Base-by-base conservation (phyloP, 1,140 invertebrate species). In the Drosophila willistoni region DNA sequence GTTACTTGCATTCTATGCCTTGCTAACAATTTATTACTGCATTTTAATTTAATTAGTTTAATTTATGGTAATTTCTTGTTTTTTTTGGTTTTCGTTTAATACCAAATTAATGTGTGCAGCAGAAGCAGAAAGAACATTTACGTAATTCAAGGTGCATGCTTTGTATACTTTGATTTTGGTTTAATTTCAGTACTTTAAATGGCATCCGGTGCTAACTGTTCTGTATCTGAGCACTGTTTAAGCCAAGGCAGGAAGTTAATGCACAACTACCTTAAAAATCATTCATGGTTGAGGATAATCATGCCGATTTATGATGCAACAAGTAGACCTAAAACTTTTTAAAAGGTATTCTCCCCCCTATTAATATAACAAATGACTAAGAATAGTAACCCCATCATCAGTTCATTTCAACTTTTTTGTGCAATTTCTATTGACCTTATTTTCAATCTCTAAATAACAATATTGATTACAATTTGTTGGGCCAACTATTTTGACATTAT, bases 1-100 rank as follows among this genome's bases (percentile, higher is more conserved):
- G 33, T 34, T 36, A 17, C 25, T 10, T 33, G 13, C 42, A 64
- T 64, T 64, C 61, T 64, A 29, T 33, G 56, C 14, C 33, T 19
- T 59, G 33, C n/a, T 36, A 33, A 64, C 44, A 51, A 64, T 64
- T 64, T 64, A 64, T 64, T 64, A 29, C 61, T 44, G 61, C 13
- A 47, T 64, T 64, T 64, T 51, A 64, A 47, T 64, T 64, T 64
- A 64, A 64, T 64, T 64, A 64, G 42, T 44, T 47, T 64, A 64
- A 64, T 64, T 44, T 33, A 64, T 64, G 61, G 61, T 64, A 64
- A 64, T 64, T 64, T 64, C 1, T 29, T 29, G 5, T 6, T 29
- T 29, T 29, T 29, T 29, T 29, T 29, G 5, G 5, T 29, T 29
- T 29, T 64, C 33, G 14, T 14, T 64, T 22, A 51, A 22, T 51